These are phyloP conservation scores for Oreonectes daqikongensis DNA, from an alignment of 2,797 vertebrate genomes.

Conservation along the genomic window DNA sequence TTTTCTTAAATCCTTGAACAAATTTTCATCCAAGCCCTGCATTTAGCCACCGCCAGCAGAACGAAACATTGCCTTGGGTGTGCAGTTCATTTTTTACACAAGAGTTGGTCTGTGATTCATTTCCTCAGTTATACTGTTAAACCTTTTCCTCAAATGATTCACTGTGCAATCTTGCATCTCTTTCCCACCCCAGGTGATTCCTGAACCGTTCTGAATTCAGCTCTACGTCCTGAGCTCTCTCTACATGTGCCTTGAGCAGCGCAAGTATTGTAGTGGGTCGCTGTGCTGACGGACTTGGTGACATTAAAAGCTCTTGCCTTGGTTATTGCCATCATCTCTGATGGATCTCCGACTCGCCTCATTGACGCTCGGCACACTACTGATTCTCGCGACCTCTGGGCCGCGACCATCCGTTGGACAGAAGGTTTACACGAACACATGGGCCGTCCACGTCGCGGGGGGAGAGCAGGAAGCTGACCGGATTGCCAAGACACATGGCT, in stretches of 20 bases:
- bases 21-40: not conserved
- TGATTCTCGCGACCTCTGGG: constrained; percentile 76
- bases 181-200: constrained; percentile 62
- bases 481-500: constrained; percentile 88
- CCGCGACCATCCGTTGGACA: constrained; percentile 71
- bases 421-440: constrained; percentile 91
- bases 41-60: not conserved
- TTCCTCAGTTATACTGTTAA: constrained; percentile 7
- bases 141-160: constrained; percentile 47
- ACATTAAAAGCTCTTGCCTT: constrained; percentile 69
- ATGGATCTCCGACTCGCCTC: constrained; percentile 82
- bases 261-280: constrained; percentile 61
- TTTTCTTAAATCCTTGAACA: not conserved
- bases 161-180: constrained; percentile 34
- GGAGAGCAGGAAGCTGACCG: constrained; percentile 82
- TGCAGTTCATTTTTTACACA: not conserved
- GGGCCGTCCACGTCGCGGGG: constrained; percentile 89
- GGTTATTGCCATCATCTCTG: constrained; percentile 67
- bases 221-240: constrained; percentile 59
- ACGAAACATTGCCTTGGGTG: not conserved
- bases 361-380: constrained; percentile 79
- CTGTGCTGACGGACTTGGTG: constrained; percentile 66
- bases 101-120: constrained; percentile 23
- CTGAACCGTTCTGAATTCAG: constrained; percentile 61
- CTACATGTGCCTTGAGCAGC: constrained; percentile 65